A percentile compares a stretch with the other conserved stretches of the same genome.
phyloP scores from a whole-genome alignment of 1,140 invertebrate species.

The Pogonomyrmex barbatus region DNA sequence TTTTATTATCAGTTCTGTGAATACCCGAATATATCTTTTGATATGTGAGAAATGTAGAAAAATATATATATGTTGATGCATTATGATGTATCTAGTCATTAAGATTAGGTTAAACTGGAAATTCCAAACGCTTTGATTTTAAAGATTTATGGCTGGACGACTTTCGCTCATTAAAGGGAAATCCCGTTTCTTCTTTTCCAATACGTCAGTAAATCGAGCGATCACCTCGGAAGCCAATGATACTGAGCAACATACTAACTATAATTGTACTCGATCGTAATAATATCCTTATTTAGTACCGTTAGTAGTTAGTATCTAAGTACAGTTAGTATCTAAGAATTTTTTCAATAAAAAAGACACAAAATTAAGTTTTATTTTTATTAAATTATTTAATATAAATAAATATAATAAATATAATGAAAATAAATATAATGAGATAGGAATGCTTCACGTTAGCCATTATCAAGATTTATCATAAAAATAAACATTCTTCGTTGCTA shows the following conservation, averaged over 20 bases:
- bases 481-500: background rate
- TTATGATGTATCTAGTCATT: background rate
- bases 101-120: background rate
- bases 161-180: constrained; percentile 24
- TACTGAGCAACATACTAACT: background rate
- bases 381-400: background rate
- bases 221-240: constrained; percentile 2
- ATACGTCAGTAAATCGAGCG: background rate
- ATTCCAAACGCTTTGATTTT: constrained; percentile 8
- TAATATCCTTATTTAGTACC: constrained; percentile 21
- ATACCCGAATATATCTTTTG: background rate
- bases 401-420: background rate
- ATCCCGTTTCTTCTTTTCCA: constrained; percentile 29
- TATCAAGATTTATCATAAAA: background rate
- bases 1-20: background rate
- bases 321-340: background rate
- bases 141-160: background rate
- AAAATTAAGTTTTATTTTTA: background rate
- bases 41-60: background rate
- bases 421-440: background rate
- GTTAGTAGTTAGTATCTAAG: too few species aligned
- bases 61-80: background rate
- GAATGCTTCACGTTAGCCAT: background rate
- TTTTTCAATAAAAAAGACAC: background rate
- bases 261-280: constrained; percentile 1